Conservation (phyloP, 2,113 vertebrate species). For the Heterotis niloticus region DNA sequence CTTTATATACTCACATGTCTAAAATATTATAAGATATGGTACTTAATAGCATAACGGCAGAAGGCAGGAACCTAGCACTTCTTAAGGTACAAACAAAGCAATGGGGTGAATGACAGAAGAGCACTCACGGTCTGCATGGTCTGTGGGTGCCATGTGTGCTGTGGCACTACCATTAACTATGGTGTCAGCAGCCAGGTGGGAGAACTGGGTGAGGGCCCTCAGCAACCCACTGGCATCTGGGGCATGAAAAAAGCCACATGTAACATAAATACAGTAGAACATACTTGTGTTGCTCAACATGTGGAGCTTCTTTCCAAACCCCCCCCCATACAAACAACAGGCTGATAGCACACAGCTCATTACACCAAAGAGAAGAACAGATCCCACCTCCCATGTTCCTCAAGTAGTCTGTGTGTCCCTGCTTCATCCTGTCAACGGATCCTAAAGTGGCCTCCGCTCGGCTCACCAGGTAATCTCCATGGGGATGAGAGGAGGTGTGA, state of each 20-base stretch:
- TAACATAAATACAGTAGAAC: accelerated
- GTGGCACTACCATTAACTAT: constrained; percentile 85
- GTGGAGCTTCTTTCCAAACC: accelerated
- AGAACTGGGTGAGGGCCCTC: constrained; percentile 80
- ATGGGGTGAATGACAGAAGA: no score
- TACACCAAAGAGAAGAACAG: constrained; percentile 27
- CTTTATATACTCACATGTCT: no score
- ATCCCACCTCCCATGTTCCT: constrained; percentile 71
- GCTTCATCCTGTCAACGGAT: constrained; percentile 73
- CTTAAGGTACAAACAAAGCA: no score
- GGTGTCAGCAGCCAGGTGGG: constrained; percentile 80
- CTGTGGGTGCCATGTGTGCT: constrained; percentile 82
- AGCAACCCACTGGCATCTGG: constrained; percentile 80
- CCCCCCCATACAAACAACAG: background rate
- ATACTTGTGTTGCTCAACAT: background rate
- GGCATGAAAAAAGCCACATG: constrained; percentile 2
- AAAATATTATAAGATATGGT: no score
- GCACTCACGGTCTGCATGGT: constrained; percentile 86
- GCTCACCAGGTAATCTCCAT: constrained; percentile 83
- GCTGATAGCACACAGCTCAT: background rate
- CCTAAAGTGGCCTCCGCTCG: constrained; percentile 65
- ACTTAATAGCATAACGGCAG: background rate
- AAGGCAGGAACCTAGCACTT: background rate
- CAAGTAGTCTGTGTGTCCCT: constrained; percentile 63
- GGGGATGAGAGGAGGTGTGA: background rate